Percentiles rank a stretch among this genome's conserved stretches.
phyloP scores from a whole-genome alignment of 2,797 vertebrate genomes.

The Chaenodraco wilsoni region DNA sequence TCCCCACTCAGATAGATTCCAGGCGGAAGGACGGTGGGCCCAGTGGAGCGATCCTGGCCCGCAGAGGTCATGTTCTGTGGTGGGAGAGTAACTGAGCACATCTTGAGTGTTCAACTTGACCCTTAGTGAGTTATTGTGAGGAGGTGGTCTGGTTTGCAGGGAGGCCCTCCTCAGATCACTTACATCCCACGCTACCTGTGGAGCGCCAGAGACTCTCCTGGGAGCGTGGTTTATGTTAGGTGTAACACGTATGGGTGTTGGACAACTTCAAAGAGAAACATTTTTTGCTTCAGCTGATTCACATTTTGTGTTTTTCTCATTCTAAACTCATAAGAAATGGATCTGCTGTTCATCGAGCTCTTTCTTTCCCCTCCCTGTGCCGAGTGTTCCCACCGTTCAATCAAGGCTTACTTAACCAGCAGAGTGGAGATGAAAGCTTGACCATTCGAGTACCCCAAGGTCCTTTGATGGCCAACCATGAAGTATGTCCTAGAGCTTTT shows the following conservation, averaged over 20 bases:
- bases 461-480: constrained; percentile 73
- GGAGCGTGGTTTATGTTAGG: constrained; percentile 19
- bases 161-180: constrained; percentile 56
- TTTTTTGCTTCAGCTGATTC: constrained; percentile 26
- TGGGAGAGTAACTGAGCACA: constrained; percentile 63
- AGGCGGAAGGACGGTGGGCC: constrained; percentile 56
- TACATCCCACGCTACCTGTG: constrained; percentile 59
- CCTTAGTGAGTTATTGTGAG: constrained; percentile 62
- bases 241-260: constrained; percentile 33
- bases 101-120: constrained; percentile 55
- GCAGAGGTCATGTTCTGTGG: constrained; percentile 64
- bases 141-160: constrained; percentile 48
- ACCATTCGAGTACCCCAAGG: constrained; percentile 60
- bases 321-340: constrained; percentile 32
- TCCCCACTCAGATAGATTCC: constrained; percentile 52
- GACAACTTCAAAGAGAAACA: constrained; percentile 28
- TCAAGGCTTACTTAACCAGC: constrained; percentile 66
- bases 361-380: constrained; percentile 29
- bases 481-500: constrained; percentile 74
- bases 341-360: constrained; percentile 24
- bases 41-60: constrained; percentile 50
- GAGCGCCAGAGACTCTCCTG: constrained; percentile 26
- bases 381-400: constrained; percentile 71
- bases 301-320: constrained; percentile 34
- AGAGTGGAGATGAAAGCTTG: constrained; percentile 72